Conservation (phyloP, 1,140 invertebrate genomes). For the Rhopalosiphum padi region DNA sequence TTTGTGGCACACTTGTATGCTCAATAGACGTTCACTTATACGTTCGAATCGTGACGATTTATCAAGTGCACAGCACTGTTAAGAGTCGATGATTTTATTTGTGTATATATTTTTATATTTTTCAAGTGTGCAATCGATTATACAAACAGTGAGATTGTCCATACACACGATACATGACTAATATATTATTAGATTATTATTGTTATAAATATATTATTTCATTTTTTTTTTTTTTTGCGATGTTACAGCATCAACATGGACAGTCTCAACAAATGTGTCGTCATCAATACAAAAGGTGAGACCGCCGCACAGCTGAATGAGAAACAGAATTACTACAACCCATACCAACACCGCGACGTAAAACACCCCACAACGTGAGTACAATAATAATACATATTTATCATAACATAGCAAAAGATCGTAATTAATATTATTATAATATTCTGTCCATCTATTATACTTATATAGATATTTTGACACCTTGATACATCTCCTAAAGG, state of each 20-base stretch:
- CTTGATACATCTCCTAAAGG: conserved; percentile 81
- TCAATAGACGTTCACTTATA: neutral
- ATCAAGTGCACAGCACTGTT: neutral
- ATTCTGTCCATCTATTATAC: neutral
- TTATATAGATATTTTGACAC: conserved; percentile 76
- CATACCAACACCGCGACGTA: conserved; percentile 71
- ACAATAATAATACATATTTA: neutral
- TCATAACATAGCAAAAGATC: neutral
- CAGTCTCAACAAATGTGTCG: neutral
- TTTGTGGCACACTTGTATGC: neutral
- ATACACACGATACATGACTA: too few species aligned
- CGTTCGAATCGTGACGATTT: neutral
- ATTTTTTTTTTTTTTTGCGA: neutral
- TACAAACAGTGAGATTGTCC: too few species aligned
- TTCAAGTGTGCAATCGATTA: too few species aligned
- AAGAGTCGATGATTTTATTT: neutral
- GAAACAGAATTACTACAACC: conserved; percentile 66
- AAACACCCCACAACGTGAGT: conserved; percentile 77
- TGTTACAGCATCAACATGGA: conserved; percentile 46
- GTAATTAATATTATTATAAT: neutral
- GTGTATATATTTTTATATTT: neutral
- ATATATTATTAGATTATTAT: too few species aligned
- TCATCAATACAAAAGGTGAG: neutral
- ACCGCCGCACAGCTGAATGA: neutral
- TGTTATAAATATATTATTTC: too few species aligned